Conservation (phyloP, 2,797 vertebrate species). For the Coregonus ussuriensis region DNA sequence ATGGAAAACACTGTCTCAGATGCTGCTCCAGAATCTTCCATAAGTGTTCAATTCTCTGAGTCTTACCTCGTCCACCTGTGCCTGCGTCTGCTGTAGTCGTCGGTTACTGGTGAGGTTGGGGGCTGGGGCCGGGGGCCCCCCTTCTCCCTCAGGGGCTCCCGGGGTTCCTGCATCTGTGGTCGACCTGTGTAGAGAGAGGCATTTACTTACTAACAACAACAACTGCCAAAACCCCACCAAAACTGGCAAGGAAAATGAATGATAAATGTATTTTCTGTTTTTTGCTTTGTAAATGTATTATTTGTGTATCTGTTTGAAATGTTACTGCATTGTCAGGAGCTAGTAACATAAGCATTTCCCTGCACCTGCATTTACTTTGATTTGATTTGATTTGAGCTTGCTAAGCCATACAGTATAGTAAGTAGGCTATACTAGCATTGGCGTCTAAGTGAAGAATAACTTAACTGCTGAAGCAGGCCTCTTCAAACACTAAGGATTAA, state of each 20-base stretch:
- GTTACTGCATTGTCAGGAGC: too few relatives aligned
- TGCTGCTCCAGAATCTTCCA: too few relatives aligned
- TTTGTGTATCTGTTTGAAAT: too few relatives aligned
- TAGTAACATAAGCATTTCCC: too few relatives aligned
- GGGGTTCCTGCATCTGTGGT: slow-evolving; percentile 71
- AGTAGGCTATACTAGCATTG: neutral
- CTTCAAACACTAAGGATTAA: neutral
- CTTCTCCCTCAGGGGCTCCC: slow-evolving; percentile 73
- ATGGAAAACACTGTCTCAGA: too few relatives aligned
- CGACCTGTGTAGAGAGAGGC: slow-evolving; percentile 64
- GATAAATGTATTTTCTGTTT: too few relatives aligned
- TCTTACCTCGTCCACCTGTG: slow-evolving; percentile 87
- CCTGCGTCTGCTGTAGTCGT: slow-evolving; percentile 86
- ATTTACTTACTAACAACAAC: slow-evolving; percentile 13
- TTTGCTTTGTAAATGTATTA: too few relatives aligned
- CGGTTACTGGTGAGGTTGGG: slow-evolving; percentile 82
- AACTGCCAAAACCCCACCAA: neutral
- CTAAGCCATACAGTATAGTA: too few relatives aligned
- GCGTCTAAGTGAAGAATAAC: neutral
- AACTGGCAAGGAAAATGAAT: too few relatives aligned
- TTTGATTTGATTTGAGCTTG: too few relatives aligned
- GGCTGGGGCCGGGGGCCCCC: slow-evolving; percentile 66
- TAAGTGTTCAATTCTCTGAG: neutral
- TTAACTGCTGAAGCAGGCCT: neutral
- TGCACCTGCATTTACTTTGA: too few relatives aligned